Evolutionary conservation across 2,797 vertebrate species (phyloP).

Genomic region (Mus spretus): DNA sequence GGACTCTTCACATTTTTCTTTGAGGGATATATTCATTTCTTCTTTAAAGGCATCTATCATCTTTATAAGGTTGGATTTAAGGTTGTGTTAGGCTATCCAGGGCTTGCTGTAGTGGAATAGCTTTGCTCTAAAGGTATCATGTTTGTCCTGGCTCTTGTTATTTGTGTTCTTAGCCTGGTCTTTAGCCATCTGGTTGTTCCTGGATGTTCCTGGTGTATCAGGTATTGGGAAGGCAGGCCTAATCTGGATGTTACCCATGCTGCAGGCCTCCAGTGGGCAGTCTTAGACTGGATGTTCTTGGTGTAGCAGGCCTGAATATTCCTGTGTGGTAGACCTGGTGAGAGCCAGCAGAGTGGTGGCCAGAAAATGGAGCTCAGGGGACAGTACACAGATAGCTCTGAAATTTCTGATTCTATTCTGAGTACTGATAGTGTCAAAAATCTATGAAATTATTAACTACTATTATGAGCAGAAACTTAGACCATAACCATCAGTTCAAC

Average conservation of each 20-base stretch:
- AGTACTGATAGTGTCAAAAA: constrained; percentile 37
- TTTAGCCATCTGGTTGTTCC: background rate
- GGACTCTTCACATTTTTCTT: background rate
- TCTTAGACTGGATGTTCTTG: background rate
- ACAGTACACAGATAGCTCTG: background rate
- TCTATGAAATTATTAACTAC: constrained; percentile 57
- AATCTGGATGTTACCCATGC: background rate
- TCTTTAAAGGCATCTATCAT: background rate
- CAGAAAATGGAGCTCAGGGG: background rate
- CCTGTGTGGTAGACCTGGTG: background rate
- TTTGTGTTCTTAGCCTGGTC: background rate
- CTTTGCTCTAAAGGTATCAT: background rate
- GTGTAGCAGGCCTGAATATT: background rate
- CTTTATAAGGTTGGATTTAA: background rate
- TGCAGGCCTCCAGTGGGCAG: background rate
- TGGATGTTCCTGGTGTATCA: background rate
- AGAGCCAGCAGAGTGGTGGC: background rate
- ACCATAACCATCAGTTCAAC: constrained; percentile 19
- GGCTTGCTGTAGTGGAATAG: background rate
- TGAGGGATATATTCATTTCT: background rate
- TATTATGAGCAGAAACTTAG: constrained; percentile 30
- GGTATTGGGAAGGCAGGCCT: background rate
- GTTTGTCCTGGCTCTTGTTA: background rate
- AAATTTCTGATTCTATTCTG: constrained; percentile 59
- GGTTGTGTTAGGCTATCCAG: background rate